These are phyloP conservation scores for Drosophila tristis DNA, from an alignment of 1,140 invertebrate species.

Conservation along the genomic window DNA sequence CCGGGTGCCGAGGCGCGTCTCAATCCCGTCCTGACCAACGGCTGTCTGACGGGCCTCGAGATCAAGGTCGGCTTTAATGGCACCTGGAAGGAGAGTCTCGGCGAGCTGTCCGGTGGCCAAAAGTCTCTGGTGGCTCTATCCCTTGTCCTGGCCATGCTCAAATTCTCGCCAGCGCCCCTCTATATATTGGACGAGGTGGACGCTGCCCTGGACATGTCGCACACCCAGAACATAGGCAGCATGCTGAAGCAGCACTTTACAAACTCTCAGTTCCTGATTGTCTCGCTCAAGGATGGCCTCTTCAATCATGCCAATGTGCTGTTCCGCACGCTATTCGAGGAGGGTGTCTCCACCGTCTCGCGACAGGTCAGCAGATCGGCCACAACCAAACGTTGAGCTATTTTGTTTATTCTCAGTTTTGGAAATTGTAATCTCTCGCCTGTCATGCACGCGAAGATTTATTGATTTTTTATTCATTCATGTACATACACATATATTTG, in stretches of 20 bases:
- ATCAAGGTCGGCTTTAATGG: slow-evolving; percentile 96
- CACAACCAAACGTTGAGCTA: slow-evolving; percentile 32
- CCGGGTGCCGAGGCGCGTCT: slow-evolving; percentile 95
- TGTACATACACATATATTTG: no score
- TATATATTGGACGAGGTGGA: slow-evolving; percentile 99
- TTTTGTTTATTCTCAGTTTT: background rate
- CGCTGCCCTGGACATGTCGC: slow-evolving; percentile 98
- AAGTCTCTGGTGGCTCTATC: slow-evolving; percentile 98
- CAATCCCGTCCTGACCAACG: slow-evolving; percentile 89
- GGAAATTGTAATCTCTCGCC: background rate
- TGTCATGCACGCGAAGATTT: no score
- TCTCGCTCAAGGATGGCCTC: slow-evolving; percentile 99
- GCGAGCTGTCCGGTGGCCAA: slow-evolving; percentile 98
- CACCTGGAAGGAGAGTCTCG: slow-evolving; percentile 98
- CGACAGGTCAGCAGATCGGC: slow-evolving; percentile 86
- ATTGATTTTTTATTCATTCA: no score
- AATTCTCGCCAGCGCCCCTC: slow-evolving; percentile 98
- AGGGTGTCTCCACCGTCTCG: slow-evolving; percentile 96
- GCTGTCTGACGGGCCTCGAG: slow-evolving; percentile 93
- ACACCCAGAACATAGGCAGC: slow-evolving; percentile 99
- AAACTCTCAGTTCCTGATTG: slow-evolving; percentile 98
- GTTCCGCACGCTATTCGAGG: slow-evolving; percentile 97
- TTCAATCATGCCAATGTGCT: slow-evolving; percentile 99
- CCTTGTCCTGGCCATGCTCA: slow-evolving; percentile 97
- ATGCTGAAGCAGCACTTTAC: slow-evolving; percentile 98